These are phyloP conservation scores for Periophthalmodon schlosseri DNA, from an alignment of 2,113 vertebrate genomes.

Conservation along the genomic window DNA sequence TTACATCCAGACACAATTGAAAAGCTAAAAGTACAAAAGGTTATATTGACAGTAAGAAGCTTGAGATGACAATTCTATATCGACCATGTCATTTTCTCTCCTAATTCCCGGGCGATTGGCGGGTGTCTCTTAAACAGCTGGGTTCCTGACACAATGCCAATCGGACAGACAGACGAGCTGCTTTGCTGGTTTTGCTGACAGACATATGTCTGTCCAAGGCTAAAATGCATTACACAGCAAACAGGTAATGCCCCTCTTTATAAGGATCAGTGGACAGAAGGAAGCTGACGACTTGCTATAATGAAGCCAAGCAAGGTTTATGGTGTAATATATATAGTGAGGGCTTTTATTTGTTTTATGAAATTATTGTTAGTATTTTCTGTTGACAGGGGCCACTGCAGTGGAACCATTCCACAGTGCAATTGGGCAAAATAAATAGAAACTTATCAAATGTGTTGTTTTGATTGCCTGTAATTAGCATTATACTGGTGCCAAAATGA, in stretches of 20 bases:
- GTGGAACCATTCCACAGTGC: no score
- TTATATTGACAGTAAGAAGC: slow-evolving; percentile 33
- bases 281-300: background rate
- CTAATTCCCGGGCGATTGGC: slow-evolving; percentile 54
- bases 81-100: slow-evolving; percentile 36
- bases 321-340: background rate
- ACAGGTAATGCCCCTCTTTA: slow-evolving; percentile 1
- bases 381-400: background rate
- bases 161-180: slow-evolving; percentile 69
- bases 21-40: slow-evolving; percentile 18
- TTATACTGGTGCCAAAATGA: no score
- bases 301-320: background rate
- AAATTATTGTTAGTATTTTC: background rate
- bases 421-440: no score
- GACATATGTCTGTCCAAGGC: slow-evolving; percentile 38
- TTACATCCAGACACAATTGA: background rate
- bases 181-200: slow-evolving; percentile 66
- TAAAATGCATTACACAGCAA: slow-evolving; percentile 40
- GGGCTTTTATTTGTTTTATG: background rate
- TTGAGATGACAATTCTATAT: slow-evolving; percentile 38
- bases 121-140: slow-evolving; percentile 68
- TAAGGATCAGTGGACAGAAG: background rate
- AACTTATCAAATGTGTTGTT: no score
- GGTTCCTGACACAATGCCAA: slow-evolving; percentile 49
- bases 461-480: no score